phyloP scores from a whole-genome alignment of 2,888 invertebrate species.

The Hemicrepidius hirtus region DNA sequence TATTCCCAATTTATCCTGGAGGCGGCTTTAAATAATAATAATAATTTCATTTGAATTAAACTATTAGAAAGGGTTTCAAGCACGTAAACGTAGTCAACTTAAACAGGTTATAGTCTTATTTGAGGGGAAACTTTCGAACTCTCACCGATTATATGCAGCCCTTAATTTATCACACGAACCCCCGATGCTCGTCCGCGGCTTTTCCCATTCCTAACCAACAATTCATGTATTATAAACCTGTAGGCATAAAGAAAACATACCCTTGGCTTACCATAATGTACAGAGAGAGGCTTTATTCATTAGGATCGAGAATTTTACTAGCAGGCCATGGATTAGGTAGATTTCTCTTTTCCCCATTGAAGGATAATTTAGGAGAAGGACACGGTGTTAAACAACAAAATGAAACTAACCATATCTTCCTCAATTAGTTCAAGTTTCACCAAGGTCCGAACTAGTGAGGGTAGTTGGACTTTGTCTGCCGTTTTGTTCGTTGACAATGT shows the following conservation, averaged over 20 bases:
- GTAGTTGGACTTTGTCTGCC: slow-evolving; percentile 15
- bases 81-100: slow-evolving; percentile 21
- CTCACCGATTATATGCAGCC: slow-evolving; percentile 18
- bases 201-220: slow-evolving; percentile 24
- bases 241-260: slow-evolving; percentile 37
- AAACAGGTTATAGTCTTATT: slow-evolving; percentile 20
- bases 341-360: not conserved
- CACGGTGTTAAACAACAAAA: slow-evolving; percentile 6
- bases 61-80: too few relatives aligned
- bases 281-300: slow-evolving; percentile 23
- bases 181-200: not conserved
- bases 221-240: slow-evolving; percentile 37
- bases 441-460: slow-evolving; percentile 24
- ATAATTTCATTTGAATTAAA: too few relatives aligned
- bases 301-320: slow-evolving; percentile 12
- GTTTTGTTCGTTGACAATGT: slow-evolving; percentile 48
- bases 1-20: not conserved
- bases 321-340: not conserved
- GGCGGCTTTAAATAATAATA: not conserved
- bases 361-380: slow-evolving; percentile 4
- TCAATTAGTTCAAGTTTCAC: slow-evolving; percentile 31
- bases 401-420: slow-evolving; percentile 21
- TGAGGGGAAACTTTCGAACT: slow-evolving; percentile 32
- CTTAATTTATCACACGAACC: slow-evolving; percentile 25
- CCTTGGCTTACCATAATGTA: slow-evolving; percentile 35